Percentiles rank a stretch among this genome's conserved stretches.
Conservation (phyloP, 2,888 invertebrate species). For the Rutpela maculata region DNA sequence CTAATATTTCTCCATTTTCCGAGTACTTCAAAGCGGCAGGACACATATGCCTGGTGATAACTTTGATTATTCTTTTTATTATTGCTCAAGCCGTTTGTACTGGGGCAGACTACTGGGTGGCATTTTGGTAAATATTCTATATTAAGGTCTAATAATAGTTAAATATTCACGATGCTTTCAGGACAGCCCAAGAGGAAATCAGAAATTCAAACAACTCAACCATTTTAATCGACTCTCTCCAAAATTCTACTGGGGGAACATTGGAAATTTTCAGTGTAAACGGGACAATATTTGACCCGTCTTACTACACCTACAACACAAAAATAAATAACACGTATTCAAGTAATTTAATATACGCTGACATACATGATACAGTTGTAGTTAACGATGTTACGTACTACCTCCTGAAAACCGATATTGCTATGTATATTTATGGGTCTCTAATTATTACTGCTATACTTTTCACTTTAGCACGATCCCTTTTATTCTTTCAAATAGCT, state of each 20-base stretch:
- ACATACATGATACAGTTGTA: too few species aligned
- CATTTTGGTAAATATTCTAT: constrained; percentile 63
- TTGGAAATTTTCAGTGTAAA: constrained; percentile 5
- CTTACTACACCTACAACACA: constrained; percentile 35
- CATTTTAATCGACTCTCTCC: background rate
- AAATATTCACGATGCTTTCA: constrained; percentile 9
- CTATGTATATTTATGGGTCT: constrained; percentile 75
- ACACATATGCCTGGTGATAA: constrained; percentile 55
- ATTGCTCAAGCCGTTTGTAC: constrained; percentile 64
- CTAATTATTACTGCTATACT: constrained; percentile 78
- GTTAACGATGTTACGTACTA: constrained; percentile 40
- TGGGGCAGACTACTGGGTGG: constrained; percentile 68
- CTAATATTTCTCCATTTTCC: constrained; percentile 57
- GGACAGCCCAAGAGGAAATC: too few species aligned
- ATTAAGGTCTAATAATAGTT: background rate
- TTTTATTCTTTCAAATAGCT: constrained; percentile 83
- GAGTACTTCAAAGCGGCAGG: constrained; percentile 65
- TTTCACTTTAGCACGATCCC: constrained; percentile 79
- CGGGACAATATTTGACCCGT: background rate
- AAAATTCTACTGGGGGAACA: background rate
- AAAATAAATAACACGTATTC: constrained; percentile 30
- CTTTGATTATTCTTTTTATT: constrained; percentile 56
- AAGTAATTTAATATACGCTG: constrained; percentile 25
- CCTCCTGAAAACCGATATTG: constrained; percentile 55
- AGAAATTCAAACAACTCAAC: constrained; percentile 49